Evolutionary conservation across 2,113 vertebrate genomes (phyloP).

Genomic region (Cranoglanis bouderius): DNA sequence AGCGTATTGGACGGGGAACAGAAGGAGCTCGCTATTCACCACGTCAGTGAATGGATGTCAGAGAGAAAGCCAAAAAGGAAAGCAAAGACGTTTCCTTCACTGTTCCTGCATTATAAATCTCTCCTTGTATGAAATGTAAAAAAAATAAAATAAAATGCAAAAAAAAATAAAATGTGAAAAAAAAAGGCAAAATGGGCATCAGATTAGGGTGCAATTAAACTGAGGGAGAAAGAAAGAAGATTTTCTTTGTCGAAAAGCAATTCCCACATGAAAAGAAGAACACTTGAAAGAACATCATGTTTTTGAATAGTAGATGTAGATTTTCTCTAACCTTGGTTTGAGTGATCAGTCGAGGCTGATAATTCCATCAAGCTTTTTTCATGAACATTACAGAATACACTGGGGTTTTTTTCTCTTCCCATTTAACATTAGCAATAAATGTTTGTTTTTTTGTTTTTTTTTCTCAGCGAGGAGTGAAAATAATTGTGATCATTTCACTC

Average conservation of each 20-base stretch:
- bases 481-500: too few species aligned
- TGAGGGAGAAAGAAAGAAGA: not conserved
- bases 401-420: not conserved
- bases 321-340: not conserved
- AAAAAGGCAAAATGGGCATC: not conserved
- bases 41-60: not conserved
- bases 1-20: slow-evolving; percentile 10
- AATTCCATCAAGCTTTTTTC: not conserved
- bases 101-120: not conserved
- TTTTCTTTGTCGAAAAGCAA: not conserved
- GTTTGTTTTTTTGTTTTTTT: not conserved
- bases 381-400: not conserved
- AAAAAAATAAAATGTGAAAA: not conserved
- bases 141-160: not conserved
- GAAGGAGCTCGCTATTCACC: not conserved
- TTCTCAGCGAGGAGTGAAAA: not conserved
- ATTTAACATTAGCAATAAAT: not conserved
- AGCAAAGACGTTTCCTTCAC: not conserved
- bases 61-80: not conserved
- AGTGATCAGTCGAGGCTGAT: not conserved
- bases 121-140: not conserved
- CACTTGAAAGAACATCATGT: not conserved
- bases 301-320: not conserved
- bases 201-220: not conserved
- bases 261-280: not conserved